Conservation (phyloP, 1,140 invertebrate genomes). For the Homalodisca vitripennis region DNA sequence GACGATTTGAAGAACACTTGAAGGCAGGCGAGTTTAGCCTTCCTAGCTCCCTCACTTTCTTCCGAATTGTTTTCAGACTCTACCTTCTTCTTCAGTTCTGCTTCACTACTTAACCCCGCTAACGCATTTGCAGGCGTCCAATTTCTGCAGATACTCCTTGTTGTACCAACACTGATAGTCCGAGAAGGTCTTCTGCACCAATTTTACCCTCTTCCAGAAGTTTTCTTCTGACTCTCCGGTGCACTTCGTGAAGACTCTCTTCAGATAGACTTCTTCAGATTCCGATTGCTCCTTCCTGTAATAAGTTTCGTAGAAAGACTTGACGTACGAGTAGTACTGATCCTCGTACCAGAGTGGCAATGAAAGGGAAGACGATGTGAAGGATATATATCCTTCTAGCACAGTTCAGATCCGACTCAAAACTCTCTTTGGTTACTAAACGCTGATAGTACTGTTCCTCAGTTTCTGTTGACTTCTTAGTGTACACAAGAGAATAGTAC, state of each 20-base stretch:
- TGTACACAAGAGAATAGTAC: neutral
- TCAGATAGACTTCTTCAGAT: neutral
- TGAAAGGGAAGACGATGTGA: neutral
- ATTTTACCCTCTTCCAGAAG: slow-evolving; percentile 10
- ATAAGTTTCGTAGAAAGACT: neutral
- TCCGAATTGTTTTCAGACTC: neutral
- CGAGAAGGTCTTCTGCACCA: slow-evolving; percentile 2
- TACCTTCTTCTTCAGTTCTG: slow-evolving; percentile 20
- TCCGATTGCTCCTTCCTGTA: slow-evolving; percentile 9
- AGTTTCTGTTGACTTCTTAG: neutral
- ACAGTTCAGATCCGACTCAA: neutral
- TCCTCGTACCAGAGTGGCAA: neutral
- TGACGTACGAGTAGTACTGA: neutral
- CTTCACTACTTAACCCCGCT: slow-evolving; percentile 40
- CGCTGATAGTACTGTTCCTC: neutral
- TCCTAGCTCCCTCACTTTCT: neutral
- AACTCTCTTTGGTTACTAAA: neutral
- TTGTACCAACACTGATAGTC: neutral
- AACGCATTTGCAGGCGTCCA: neutral
- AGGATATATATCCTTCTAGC: neutral
- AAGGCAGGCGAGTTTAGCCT: neutral
- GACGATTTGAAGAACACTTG: slow-evolving; percentile 4
- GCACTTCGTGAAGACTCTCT: neutral
- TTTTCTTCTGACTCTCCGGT: neutral
- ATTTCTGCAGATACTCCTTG: neutral